phyloP scores from a whole-genome alignment of 2,113 vertebrate genomes.

The Elephantulus edwardii region DNA sequence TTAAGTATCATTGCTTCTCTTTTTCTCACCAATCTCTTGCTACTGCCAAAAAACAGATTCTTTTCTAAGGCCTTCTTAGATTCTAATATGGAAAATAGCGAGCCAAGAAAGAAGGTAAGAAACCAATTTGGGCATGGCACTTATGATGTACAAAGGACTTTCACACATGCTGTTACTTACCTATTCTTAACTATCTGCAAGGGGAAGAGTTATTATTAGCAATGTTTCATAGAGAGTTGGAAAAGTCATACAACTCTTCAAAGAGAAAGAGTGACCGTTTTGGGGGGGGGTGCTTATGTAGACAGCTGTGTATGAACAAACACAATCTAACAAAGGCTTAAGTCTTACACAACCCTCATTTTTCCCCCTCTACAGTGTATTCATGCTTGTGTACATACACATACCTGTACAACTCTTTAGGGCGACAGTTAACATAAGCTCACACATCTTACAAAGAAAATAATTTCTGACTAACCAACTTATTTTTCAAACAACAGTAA shows the following conservation, averaged over 20 bases:
- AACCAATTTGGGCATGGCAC: background rate
- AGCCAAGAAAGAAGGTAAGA: background rate
- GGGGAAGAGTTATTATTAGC: background rate
- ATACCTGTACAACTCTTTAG: background rate
- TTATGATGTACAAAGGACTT: background rate
- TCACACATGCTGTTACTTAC: background rate
- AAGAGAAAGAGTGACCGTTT: background rate
- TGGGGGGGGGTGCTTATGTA: background rate
- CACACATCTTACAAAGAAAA: background rate
- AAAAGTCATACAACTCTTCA: conserved; percentile 8
- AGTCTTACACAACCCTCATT: background rate
- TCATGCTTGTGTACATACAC: background rate
- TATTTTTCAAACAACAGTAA: conserved; percentile 43
- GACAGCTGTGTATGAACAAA: background rate
- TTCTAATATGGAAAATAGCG: background rate
- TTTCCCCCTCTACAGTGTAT: background rate
- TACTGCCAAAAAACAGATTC: background rate
- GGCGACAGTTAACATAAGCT: background rate
- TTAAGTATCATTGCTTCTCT: background rate
- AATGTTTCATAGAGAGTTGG: background rate
- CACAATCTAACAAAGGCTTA: background rate
- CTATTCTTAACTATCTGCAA: background rate
- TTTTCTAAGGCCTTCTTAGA: conserved; percentile 1
- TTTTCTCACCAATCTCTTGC: background rate
- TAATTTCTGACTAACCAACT: background rate